Conservation (phyloP, 2,113 vertebrate species). For the Megaceryle maxima region DNA sequence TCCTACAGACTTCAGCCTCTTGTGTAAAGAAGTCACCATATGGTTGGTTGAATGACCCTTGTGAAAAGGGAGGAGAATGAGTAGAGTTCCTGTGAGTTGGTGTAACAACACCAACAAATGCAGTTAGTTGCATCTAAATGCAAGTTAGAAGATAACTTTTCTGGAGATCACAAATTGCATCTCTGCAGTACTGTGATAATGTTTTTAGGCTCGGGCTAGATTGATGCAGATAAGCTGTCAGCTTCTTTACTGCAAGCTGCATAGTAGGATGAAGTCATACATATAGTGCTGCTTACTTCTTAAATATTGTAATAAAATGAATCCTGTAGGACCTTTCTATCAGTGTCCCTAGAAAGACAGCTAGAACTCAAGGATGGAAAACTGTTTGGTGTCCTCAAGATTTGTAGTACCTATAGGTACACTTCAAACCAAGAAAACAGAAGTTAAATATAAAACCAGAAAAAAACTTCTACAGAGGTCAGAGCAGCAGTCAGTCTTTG, state of each 20-base stretch:
- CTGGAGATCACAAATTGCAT: not conserved
- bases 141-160: not conserved
- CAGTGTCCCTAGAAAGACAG: not conserved
- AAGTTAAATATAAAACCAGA: not conserved
- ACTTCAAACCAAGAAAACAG: not conserved
- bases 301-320: not conserved
- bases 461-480: not conserved
- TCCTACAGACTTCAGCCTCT: not conserved
- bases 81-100: not conserved
- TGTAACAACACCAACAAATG: not conserved
- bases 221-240: not conserved
- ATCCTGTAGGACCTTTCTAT: not conserved
- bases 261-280: not conserved
- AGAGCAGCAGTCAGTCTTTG: not conserved
- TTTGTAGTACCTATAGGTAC: not conserved
- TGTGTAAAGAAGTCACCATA: accelerated
- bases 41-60: not conserved
- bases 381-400: not conserved
- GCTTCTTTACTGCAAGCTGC: not conserved
- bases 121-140: not conserved
- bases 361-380: not conserved
- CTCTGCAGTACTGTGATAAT: not conserved
- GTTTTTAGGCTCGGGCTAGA: not conserved
- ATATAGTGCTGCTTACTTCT: not conserved
- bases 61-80: not conserved